These are phyloP conservation scores for Melanerpes formicivorus DNA, from an alignment of 2,113 vertebrate species.

Conservation along the genomic window DNA sequence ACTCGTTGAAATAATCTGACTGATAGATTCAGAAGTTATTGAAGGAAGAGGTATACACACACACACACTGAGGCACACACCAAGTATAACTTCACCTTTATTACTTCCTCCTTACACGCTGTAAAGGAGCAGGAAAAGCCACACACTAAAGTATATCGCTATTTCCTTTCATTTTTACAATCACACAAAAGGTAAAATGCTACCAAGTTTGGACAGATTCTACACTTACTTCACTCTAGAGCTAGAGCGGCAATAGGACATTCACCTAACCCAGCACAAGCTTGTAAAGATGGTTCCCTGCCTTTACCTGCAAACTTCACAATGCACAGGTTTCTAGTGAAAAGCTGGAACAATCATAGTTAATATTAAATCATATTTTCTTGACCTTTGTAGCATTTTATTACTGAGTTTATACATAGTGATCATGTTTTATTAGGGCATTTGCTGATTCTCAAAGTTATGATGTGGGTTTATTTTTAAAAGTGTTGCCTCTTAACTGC, in stretches of 20 bases:
- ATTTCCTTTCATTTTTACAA: background rate
- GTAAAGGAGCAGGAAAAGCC: background rate
- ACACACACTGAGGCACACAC: background rate
- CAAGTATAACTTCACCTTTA: background rate
- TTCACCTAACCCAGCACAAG: background rate
- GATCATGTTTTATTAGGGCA: conserved; percentile 47
- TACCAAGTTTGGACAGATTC: background rate
- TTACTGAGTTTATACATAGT: conserved; percentile 42
- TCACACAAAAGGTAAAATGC: background rate
- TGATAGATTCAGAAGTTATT: background rate
- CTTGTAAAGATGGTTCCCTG: conserved; percentile 9
- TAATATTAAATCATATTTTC: conserved; percentile 68
- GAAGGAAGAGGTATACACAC: background rate
- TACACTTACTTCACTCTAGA: background rate
- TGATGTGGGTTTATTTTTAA: background rate
- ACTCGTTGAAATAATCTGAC: background rate
- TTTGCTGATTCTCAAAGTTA: background rate
- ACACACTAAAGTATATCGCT: background rate
- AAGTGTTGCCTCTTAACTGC: background rate
- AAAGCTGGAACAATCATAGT: conserved; percentile 63
- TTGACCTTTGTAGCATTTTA: conserved; percentile 75
- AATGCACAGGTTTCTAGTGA: conserved; percentile 1
- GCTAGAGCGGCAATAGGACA: background rate
- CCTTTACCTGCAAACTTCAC: background rate
- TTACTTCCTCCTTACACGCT: background rate